Evolutionary conservation across 2,888 invertebrate species (phyloP), one percentile per base, ranked within the genome.

Genomic region (Acanthococcus lagerstroemiae): DNA sequence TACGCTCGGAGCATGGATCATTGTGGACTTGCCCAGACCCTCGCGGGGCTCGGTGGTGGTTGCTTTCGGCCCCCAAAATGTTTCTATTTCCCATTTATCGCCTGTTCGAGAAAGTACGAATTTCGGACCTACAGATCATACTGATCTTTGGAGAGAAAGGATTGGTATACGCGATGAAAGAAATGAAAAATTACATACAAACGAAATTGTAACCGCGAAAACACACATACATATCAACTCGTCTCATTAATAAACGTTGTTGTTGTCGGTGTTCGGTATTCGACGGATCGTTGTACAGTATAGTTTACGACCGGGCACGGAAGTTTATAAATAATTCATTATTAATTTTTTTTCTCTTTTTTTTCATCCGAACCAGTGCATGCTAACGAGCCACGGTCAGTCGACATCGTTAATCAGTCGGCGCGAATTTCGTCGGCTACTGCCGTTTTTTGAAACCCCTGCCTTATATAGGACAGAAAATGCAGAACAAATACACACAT

Each of bases 261-360:
- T n/a, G n/a, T n/a, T n/a, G n/a, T n/a, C n/a, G n/a, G n/a, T n/a
- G n/a, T n/a, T n/a, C n/a, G n/a, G n/a, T n/a, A 37, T 37, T 37
- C 37, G 37, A n/a, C 37, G 37, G 37, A 37, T 37, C 37, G 37
- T 37, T 37, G 37, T 37, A 37, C 12, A 17, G 52, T 22, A 52
- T 52, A 52, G 52, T 52, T 52, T 52, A 52, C 52, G 52, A 52
- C 52, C 52, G 52, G 15, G 22, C 24, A 24, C 52, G 22, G 21
- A 52, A 52, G 21, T 52, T 52, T 19, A 52, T 52, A 52, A 52
- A 52, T 52, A 52, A 52, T 52, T 52, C 52, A 52, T 52, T 52
- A 52, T 19, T 52, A 21, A 22, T 22, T 22, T 22, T 22, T 52
- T 52, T 52, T 52, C n/a, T n/a, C n/a, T n/a, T n/a, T n/a, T n/a